Evolutionary conservation across 2,888 invertebrate genomes (phyloP).

Genomic region (Plutella xylostella): DNA sequence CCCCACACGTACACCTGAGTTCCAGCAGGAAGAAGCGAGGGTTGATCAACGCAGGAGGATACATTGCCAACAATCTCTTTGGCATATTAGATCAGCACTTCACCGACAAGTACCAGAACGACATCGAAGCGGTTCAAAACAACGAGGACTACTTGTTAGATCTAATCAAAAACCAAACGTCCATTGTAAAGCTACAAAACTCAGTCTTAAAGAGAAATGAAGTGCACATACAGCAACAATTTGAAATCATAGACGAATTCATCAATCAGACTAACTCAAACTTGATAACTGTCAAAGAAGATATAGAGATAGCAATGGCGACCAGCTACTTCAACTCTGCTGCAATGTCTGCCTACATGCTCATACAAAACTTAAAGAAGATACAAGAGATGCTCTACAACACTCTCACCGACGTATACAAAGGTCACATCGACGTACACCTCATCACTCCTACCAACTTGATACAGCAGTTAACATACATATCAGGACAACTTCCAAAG

Average conservation of each 20-base stretch:
- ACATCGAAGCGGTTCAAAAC: constrained; percentile 9
- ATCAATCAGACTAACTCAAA: constrained; percentile 8
- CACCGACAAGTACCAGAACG: too few relatives aligned
- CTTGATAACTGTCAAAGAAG: background rate
- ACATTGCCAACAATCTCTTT: constrained; percentile 12
- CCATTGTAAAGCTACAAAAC: constrained; percentile 12
- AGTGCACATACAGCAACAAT: background rate
- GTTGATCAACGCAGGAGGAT: constrained; percentile 10
- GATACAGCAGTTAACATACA: too few relatives aligned
- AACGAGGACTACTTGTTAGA: constrained; percentile 10
- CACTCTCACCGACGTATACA: too few relatives aligned
- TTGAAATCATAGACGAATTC: constrained; percentile 1
- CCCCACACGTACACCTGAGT: constrained; percentile 8
- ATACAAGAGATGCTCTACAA: too few relatives aligned
- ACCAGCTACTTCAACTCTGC: too few relatives aligned
- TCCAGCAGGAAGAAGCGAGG: constrained; percentile 9
- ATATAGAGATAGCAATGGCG: too few relatives aligned
- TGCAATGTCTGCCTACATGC: too few relatives aligned
- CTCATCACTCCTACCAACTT: too few relatives aligned
- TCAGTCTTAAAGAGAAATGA: constrained; percentile 10
- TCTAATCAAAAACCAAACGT: constrained; percentile 14
- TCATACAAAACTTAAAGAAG: too few relatives aligned
- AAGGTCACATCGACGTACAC: too few relatives aligned
- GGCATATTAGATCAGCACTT: constrained; percentile 12
- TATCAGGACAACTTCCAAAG: too few relatives aligned